Evolutionary conservation across 2,888 invertebrate genomes (phyloP).

Genomic region (Dryobotodes eremita): DNA sequence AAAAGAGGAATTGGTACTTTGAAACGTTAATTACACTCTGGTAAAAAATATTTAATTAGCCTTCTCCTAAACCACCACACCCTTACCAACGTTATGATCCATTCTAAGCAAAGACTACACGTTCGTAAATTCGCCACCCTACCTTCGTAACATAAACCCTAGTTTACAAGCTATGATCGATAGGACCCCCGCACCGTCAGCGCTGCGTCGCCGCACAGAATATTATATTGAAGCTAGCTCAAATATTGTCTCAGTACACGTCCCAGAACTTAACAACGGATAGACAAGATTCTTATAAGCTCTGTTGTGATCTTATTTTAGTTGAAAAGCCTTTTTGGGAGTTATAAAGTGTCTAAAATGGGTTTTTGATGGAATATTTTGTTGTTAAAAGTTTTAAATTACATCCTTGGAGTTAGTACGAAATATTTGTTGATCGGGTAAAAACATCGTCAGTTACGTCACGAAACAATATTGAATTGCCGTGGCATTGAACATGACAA

Average conservation of each 20-base stretch:
- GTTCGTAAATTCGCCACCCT: slow-evolving; percentile 34
- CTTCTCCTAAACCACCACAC: background rate
- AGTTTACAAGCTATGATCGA: slow-evolving; percentile 57
- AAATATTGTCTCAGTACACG: slow-evolving; percentile 53
- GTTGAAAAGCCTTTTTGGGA: slow-evolving; percentile 24
- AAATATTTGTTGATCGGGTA: background rate
- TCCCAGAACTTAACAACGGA: slow-evolving; percentile 56
- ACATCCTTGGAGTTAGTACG: background rate
- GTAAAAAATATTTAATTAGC: slow-evolving; percentile 1
- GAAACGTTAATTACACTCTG: background rate
- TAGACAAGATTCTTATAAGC: slow-evolving; percentile 50
- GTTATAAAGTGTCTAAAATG: slow-evolving; percentile 28
- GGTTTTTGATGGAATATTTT: slow-evolving; percentile 18
- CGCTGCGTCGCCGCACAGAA: slow-evolving; percentile 28
- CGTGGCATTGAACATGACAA: slow-evolving; percentile 31
- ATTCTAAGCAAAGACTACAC: slow-evolving; percentile 34
- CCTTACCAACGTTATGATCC: slow-evolving; percentile 16
- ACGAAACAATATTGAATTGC: slow-evolving; percentile 25
- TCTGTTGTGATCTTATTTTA: slow-evolving; percentile 49
- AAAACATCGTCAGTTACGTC: background rate
- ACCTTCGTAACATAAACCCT: slow-evolving; percentile 47
- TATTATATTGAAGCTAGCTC: slow-evolving; percentile 58
- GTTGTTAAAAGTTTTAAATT: slow-evolving; percentile 7
- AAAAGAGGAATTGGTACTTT: background rate
- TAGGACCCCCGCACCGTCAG: slow-evolving; percentile 47